Percentiles rank a stretch among this genome's conserved stretches.
These are phyloP conservation scores for Phenganax stokvisi DNA, from an alignment of 92 coral and sea anemone genomes.

Conservation along the genomic window DNA sequence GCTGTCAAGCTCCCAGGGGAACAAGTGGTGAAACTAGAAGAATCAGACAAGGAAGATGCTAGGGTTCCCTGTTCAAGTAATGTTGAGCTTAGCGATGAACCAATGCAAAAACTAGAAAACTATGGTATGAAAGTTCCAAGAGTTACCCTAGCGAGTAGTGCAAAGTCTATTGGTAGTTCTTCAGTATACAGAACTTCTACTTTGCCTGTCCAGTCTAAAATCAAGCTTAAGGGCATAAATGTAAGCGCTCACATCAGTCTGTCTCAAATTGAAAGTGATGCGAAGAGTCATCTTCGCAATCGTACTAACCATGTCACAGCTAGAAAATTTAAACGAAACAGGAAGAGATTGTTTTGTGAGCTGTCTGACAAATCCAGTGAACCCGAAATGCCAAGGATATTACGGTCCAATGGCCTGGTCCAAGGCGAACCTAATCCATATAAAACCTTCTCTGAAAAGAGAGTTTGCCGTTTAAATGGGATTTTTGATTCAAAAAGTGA, in stretches of 20 bases:
- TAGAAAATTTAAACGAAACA: slow-evolving; percentile 2
- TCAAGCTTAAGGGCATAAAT: background rate
- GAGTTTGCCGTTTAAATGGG: slow-evolving; percentile 23
- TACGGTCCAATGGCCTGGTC: slow-evolving; percentile 5
- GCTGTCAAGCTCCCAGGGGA: too few species aligned
- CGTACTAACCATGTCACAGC: background rate
- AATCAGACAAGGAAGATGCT: too few species aligned
- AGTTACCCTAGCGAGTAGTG: background rate
- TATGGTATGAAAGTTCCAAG: background rate
- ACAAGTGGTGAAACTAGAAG: too few species aligned
- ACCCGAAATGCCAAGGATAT: background rate
- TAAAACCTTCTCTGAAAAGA: slow-evolving; percentile 11
- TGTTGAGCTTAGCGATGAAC: background rate
- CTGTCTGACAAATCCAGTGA: slow-evolving; percentile 1
- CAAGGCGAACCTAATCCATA: background rate
- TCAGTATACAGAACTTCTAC: background rate
- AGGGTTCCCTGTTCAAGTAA: too few species aligned
- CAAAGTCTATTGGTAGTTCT: background rate
- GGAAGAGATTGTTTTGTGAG: slow-evolving; percentile 28
- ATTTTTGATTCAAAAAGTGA: slow-evolving; percentile 1
- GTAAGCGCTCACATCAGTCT: background rate
- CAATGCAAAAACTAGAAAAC: background rate
- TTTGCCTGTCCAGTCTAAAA: background rate
- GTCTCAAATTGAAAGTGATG: background rate
- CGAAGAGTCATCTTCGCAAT: background rate